Conservation (phyloP, 2,888 invertebrate species). For the Sarcophaga subvicina region DNA sequence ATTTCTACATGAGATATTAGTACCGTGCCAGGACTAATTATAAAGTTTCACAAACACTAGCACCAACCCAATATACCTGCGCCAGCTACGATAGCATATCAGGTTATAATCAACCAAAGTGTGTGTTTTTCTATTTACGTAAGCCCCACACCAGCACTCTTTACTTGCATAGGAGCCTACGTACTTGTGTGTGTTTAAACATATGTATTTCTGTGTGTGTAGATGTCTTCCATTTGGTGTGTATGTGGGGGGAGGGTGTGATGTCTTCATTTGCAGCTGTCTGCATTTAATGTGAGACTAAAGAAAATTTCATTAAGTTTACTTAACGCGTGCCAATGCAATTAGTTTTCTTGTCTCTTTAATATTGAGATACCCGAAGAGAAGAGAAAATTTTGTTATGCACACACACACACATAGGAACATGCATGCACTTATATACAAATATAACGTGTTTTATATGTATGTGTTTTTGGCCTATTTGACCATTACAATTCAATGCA, state of each 20-base stretch:
- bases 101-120: too few relatives aligned
- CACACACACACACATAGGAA: neutral
- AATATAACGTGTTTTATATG: neutral
- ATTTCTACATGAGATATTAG: too few relatives aligned
- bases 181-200: neutral
- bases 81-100: too few relatives aligned
- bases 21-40: too few relatives aligned
- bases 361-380: slow-evolving; percentile 15
- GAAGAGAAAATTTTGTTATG: neutral
- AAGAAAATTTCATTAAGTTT: slow-evolving; percentile 68
- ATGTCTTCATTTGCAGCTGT: slow-evolving; percentile 34
- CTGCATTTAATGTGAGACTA: slow-evolving; percentile 52
- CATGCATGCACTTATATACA: neutral
- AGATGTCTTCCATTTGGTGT: neutral
- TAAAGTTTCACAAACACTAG: too few relatives aligned
- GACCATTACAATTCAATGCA: slow-evolving; percentile 64
- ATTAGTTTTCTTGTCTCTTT: slow-evolving; percentile 67
- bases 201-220: slow-evolving; percentile 30
- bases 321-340: slow-evolving; percentile 68
- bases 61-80: too few relatives aligned
- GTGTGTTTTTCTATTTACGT: too few relatives aligned
- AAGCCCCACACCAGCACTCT: neutral
- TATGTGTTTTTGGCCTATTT: slow-evolving; percentile 47
- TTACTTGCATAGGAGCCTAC: neutral
- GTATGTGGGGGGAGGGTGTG: too few relatives aligned